Evolutionary conservation across 1,140 invertebrate genomes (phyloP), one percentile per base, ranked within the genome.

Genomic region (Drosophila erecta): DNA sequence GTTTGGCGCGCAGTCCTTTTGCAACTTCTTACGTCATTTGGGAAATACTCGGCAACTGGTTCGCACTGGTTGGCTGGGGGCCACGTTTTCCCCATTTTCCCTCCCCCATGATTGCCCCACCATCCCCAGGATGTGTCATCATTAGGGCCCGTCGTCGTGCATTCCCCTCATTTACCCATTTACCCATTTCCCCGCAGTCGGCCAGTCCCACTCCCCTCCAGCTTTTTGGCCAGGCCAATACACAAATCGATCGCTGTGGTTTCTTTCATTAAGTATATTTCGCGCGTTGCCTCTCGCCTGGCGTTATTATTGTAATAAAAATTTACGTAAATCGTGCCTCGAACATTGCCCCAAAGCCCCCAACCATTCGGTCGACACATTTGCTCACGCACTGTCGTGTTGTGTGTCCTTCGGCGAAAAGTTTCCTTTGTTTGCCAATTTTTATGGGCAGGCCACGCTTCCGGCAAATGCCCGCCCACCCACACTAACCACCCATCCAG

Each of bases 391-490:
- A 83, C 81, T 79, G 72, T 83, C 60, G 59, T 61, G 59, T 33
- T 55, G 59, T 10, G 8, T 35, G 80, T 83, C 75, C 80, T 67
- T 71, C 81, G 80, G 46, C 76, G 53, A 69, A 81, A 83, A 84
- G 80, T 84, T 79, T 77, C 80, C 76, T 79, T 84, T 83, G 80
- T 83, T 83, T 83, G 80, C 80, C 80, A 83, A 83, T 83, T 83
- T 83, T 84, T 84, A 83, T 84, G 80, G 78, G 80, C 79, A 38
- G 71, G 60, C 71, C 54, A 55, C 69, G 44, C 70, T 54, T 44
- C 69, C 67, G 70, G 38, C 49, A 22, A 22, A 41, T 14, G 33
- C n/a, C 7, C 15, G 24, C 14, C 12, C 2, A 4, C n/a, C 12
- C 22, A 10, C 24, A 11, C 5, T 2, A 33, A 30, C 47, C 67